A percentile compares a stretch with the other conserved stretches of the same genome.
These are phyloP conservation scores for Pteruthius melanotis DNA, from an alignment of 2,113 vertebrate genomes.

Conservation along the genomic window DNA sequence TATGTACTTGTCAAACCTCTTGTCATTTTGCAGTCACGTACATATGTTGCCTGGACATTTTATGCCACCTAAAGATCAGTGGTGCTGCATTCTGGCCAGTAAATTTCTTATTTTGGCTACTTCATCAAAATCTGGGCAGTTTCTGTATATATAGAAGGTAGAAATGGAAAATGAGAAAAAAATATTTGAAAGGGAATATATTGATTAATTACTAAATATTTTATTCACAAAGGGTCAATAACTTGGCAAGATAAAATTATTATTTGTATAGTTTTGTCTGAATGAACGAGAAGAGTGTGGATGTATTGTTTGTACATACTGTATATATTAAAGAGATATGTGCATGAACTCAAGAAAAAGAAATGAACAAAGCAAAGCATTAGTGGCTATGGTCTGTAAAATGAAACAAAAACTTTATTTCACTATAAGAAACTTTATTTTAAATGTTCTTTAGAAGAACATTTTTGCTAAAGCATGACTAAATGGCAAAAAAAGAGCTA, in stretches of 20 bases:
- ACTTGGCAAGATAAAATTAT: slow-evolving; percentile 96
- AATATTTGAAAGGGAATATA: slow-evolving; percentile 98
- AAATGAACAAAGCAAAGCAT: slow-evolving; percentile 92
- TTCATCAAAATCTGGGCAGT: slow-evolving; percentile 83
- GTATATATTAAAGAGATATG: slow-evolving; percentile 99
- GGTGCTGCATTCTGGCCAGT: slow-evolving; percentile 95
- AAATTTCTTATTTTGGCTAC: slow-evolving; percentile 98
- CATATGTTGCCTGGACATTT: slow-evolving; percentile 93
- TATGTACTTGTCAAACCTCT: slow-evolving; percentile 80
- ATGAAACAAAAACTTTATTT: slow-evolving; percentile 97
- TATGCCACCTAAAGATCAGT: slow-evolving; percentile 88
- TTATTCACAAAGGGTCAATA: slow-evolving; percentile 98
- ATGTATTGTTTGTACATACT: slow-evolving; percentile 99
- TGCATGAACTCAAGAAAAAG: slow-evolving; percentile 98
- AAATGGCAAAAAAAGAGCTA: slow-evolving; percentile 94
- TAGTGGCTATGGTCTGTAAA: slow-evolving; percentile 99
- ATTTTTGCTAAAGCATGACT: slow-evolving; percentile 99
- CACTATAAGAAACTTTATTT: slow-evolving; percentile 99
- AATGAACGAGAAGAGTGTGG: slow-evolving; percentile 94
- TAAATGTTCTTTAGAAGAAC: slow-evolving; percentile 99
- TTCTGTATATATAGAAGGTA: slow-evolving; percentile 97
- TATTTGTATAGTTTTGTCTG: slow-evolving; percentile 99
- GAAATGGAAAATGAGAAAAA: slow-evolving; percentile 86
- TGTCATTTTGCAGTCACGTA: slow-evolving; percentile 85
- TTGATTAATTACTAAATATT: slow-evolving; percentile 93